Base-by-base conservation (phyloP, 2,113 vertebrate genomes). In the Gambusia holbrooki region DNA sequence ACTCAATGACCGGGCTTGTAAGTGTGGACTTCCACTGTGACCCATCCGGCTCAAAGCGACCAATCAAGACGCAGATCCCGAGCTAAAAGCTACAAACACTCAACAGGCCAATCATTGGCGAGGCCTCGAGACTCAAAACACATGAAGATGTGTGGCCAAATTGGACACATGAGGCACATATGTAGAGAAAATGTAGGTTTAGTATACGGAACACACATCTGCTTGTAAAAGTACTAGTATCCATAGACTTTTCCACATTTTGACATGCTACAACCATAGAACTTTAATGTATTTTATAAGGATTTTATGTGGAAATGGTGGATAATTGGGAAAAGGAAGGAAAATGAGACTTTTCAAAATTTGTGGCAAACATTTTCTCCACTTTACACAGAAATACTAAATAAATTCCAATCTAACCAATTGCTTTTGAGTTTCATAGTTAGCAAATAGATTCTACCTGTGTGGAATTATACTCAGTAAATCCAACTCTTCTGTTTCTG, bases 51-150 rank as follows among this genome's bases (percentile, higher is more conserved):
- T 91, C 88, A 71, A 77, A 82, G 81, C 79, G 48, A 90, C 92
- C 89, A 93, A 94, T 95, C 90, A 94, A 92, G 84, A 91, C 91
- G 91, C 84, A 76, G 88, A 84, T 87, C 85, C 76, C 83, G 83
- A 12, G 62, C 80, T 86, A 81, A 54, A 37, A 86, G 85, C 86
- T 88, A 89, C 92, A 90, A 92, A 92, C 88, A 91, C 60, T 42
- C 54, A 65, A 71, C 37, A 62, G 70, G 71, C 88, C 89, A 92
- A 90, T 93, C 90, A 77, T 76, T 82, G 66, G 69, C 76, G 65
- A 58, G 61, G 68, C 13, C 51, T 30, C 1, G 22, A 79, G 66
- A 69, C 80, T 62, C 66, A 37, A n/a, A 68, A 66, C 72, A 76
- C 35, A 13, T 19, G 0, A 54, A 63, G 62, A 79, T 69, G 67